Conservation (phyloP, 2,888 invertebrate species). For the Exephanes ischioxanthus region DNA sequence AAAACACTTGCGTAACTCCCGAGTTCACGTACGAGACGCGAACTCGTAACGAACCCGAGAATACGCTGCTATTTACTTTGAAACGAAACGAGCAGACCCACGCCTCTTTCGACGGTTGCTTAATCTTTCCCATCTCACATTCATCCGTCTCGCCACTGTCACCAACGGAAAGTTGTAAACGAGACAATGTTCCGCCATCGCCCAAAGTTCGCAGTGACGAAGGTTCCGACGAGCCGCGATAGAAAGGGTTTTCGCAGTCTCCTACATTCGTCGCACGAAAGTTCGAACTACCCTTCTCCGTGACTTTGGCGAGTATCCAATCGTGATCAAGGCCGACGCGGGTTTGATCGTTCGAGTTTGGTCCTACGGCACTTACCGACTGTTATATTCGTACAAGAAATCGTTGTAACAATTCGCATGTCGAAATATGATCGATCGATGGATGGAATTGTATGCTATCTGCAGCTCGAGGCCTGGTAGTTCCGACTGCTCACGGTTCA, state of each 20-base stretch:
- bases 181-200: not conserved
- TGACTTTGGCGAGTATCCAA: conserved; percentile 64
- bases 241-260: not conserved
- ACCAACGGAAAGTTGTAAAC: conserved; percentile 4
- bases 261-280: not conserved
- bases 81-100: not conserved
- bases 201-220: not conserved
- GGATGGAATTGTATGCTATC: not conserved
- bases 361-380: not conserved
- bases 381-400: not conserved
- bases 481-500: not conserved
- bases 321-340: conserved; percentile 63
- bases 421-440: not conserved
- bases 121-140: not conserved
- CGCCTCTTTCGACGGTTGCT: not conserved
- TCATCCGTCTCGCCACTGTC: not conserved
- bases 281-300: not conserved
- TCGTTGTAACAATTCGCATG: not conserved
- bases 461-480: not conserved
- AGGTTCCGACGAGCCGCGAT: not conserved
- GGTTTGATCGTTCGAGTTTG: not conserved
- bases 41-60: not conserved
- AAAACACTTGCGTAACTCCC: conserved; percentile 32
- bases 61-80: conserved; percentile 14
- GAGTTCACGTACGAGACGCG: not conserved